Evolutionary conservation across 2,888 invertebrate species (phyloP), one percentile per base, ranked within the genome.

Genomic region (Glaucopsyche alexis): DNA sequence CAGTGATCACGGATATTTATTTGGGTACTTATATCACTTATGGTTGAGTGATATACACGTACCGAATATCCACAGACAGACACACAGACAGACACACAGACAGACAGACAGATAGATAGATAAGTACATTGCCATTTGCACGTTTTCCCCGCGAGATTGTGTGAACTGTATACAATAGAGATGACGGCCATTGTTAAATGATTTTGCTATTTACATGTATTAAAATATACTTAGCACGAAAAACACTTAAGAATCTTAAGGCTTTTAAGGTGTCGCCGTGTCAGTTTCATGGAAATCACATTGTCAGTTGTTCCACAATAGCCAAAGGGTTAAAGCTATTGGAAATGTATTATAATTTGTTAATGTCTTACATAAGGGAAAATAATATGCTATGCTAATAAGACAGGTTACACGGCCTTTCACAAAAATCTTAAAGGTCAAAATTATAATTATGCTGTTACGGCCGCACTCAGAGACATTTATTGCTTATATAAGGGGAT

Each of bases 41-140:
- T 82, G 86, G 83, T 82, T 84, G 83, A 86, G 81, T 85, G 83
- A 83, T 78, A 76, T 84, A 79, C 86, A 87, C 81, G 86, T 85
- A 85, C 87, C 85, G 83, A 86, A 86, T 84, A 82, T 79, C 73
- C n/a, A n/a, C n/a, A n/a, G n/a, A n/a, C n/a, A n/a, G n/a, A n/a
- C n/a, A n/a, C n/a, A n/a, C n/a, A n/a, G n/a, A n/a, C n/a, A n/a
- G n/a, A n/a, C n/a, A n/a, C n/a, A n/a, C n/a, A n/a, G n/a, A n/a
- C n/a, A n/a, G 73, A 85, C 85, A 84, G 85, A 81, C 77, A 72
- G 80, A 82, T 79, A 66, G 50, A 81, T 77, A 72, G 80, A 82
- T 79, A 66, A 40, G 14, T 66, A 66, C 71, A 75, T 76, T 76
- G 76, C 76, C 77, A 75, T 77, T 77, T 74, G 74, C 71, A 74